A percentile compares a stretch with the other conserved stretches of the same genome.
phyloP scores from a whole-genome alignment of 2,797 vertebrate species.

The Meda fulgida region DNA sequence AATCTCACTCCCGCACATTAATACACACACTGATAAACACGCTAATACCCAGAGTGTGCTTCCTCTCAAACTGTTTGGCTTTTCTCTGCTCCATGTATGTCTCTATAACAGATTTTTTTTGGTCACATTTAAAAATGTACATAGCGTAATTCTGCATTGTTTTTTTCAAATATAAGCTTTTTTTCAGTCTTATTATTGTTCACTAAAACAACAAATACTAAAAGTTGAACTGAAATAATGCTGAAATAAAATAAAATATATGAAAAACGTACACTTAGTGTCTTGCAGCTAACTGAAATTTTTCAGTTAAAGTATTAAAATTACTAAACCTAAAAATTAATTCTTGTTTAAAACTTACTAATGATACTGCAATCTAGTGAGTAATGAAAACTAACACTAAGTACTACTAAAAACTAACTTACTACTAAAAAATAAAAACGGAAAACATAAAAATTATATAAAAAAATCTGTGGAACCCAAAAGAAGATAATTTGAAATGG shows the following conservation, averaged over 20 bases:
- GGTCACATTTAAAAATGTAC: background rate
- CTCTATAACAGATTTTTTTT: background rate
- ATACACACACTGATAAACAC: constrained; percentile 66
- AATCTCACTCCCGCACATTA: constrained; percentile 54
- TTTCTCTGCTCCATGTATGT: background rate
- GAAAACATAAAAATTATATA: no score
- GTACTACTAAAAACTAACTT: no score
- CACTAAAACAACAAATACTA: background rate
- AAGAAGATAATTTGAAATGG: background rate
- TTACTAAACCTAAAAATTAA: background rate
- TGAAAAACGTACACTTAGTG: background rate
- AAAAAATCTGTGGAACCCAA: background rate
- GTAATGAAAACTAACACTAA: no score
- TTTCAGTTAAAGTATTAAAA: background rate
- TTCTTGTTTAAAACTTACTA: background rate
- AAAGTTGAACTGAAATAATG: background rate
- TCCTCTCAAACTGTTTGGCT: background rate
- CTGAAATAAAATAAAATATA: background rate
- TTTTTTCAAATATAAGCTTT: background rate
- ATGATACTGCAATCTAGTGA: no score
- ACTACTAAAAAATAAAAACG: no score
- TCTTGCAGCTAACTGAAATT: background rate
- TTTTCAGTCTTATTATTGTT: background rate
- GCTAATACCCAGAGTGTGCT: constrained; percentile 50
- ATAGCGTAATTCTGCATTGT: background rate